Conservation (phyloP, 2,888 invertebrate genomes). For the Rhopalosiphum nymphaeae region DNA sequence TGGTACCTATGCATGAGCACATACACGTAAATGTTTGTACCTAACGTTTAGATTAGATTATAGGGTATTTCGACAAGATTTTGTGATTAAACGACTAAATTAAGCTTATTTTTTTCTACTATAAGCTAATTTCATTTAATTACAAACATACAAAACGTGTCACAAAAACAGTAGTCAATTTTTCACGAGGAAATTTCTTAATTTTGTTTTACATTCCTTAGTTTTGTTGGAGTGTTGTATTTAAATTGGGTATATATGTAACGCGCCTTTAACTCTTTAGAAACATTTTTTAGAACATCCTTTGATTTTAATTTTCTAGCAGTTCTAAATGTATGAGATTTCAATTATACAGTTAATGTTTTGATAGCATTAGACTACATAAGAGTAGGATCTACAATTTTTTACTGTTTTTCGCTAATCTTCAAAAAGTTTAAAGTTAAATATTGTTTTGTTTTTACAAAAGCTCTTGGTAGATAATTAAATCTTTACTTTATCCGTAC, state of each 20-base stretch:
- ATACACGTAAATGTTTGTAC: background rate
- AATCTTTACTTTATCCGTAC: background rate
- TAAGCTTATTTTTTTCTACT: background rate
- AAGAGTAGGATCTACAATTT: background rate
- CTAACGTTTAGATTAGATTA: background rate
- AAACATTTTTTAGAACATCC: background rate
- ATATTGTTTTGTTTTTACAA: background rate
- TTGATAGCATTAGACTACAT: background rate
- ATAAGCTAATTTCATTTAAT: background rate
- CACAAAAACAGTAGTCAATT: background rate
- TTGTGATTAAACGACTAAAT: background rate
- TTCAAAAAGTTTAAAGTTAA: background rate
- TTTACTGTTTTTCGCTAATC: background rate
- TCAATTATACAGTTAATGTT: background rate
- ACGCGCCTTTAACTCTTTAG: background rate
- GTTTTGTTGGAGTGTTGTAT: background rate
- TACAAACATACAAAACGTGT: background rate
- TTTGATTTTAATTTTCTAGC: background rate
- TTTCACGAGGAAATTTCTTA: background rate
- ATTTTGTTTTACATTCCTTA: background rate
- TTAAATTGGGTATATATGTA: background rate
- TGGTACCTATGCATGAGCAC: background rate
- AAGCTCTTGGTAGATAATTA: background rate
- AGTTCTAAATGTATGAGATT: background rate
- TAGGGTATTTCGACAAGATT: background rate